A percentile compares a stretch with the other conserved stretches of the same genome.
Evolutionary conservation across 2,888 invertebrate genomes (phyloP).

Genomic region (Polydrusus pterygomalis): DNA sequence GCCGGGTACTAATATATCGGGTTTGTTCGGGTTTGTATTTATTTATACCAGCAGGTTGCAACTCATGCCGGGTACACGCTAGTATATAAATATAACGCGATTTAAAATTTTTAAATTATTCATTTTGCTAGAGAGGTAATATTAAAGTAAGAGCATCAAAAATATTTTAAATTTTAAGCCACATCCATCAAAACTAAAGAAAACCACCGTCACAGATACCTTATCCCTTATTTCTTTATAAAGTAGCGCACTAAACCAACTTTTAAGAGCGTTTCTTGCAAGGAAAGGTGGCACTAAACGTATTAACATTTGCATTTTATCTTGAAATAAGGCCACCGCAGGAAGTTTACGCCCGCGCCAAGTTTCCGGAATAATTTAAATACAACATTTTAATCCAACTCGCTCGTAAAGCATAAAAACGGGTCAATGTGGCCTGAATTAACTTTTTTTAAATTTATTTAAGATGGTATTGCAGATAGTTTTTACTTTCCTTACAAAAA

Average conservation of each 20-base stretch:
- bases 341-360: slow-evolving; percentile 42
- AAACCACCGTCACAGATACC: slow-evolving; percentile 34
- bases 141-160: neutral
- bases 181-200: slow-evolving; percentile 37
- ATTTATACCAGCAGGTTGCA: too few species aligned
- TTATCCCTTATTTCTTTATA: slow-evolving; percentile 38
- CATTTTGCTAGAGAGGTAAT: too few species aligned
- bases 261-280: slow-evolving; percentile 49
- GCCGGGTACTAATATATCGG: too few species aligned
- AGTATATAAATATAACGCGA: too few species aligned
- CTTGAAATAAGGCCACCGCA: slow-evolving; percentile 44
- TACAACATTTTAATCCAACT: slow-evolving; percentile 28
- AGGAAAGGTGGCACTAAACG: slow-evolving; percentile 48
- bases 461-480: too few species aligned
- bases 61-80: too few species aligned
- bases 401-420: neutral
- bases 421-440: neutral
- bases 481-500: too few species aligned
- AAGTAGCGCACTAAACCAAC: slow-evolving; percentile 39
- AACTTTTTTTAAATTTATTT: neutral
- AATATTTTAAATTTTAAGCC: neutral
- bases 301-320: slow-evolving; percentile 54
- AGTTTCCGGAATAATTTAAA: slow-evolving; percentile 36
- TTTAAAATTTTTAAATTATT: too few species aligned
- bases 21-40: too few species aligned